phyloP scores from a whole-genome alignment of 2,888 invertebrate genomes.

The Ophioninae sp. region DNA sequence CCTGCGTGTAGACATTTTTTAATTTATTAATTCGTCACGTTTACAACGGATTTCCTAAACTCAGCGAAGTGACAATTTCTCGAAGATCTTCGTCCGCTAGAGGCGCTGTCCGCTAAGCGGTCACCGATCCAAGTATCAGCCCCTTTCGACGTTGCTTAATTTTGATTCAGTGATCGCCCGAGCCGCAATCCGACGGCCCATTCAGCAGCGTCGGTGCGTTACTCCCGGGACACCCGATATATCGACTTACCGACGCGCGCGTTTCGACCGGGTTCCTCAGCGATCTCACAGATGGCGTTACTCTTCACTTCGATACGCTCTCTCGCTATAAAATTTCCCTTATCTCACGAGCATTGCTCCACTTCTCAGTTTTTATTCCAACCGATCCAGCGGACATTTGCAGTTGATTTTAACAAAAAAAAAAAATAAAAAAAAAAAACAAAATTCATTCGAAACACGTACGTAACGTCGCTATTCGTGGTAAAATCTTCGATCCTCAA shows the following conservation, averaged over 20 bases:
- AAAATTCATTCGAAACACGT: not conserved
- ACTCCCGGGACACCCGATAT: conserved; percentile 45
- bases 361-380: not conserved
- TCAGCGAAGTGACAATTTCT: no score
- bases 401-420: no score
- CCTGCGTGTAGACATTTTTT: not conserved
- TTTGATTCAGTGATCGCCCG: no score
- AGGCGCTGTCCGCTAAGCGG: no score
- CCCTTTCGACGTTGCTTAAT: no score
- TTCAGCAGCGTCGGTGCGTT: not conserved
- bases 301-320: not conserved
- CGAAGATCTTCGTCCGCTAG: no score
- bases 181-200: no score
- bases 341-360: not conserved
- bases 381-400: not conserved
- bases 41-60: no score
- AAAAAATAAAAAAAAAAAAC: not conserved
- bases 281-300: conserved; percentile 30
- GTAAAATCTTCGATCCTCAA: conserved; percentile 2
- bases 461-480: not conserved
- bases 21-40: no score
- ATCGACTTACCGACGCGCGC: not conserved
- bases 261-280: conserved; percentile 8
- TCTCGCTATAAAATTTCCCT: not conserved
- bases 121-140: no score